phyloP scores from a whole-genome alignment of 2,113 vertebrate genomes.

The Sturnira hondurensis region DNA sequence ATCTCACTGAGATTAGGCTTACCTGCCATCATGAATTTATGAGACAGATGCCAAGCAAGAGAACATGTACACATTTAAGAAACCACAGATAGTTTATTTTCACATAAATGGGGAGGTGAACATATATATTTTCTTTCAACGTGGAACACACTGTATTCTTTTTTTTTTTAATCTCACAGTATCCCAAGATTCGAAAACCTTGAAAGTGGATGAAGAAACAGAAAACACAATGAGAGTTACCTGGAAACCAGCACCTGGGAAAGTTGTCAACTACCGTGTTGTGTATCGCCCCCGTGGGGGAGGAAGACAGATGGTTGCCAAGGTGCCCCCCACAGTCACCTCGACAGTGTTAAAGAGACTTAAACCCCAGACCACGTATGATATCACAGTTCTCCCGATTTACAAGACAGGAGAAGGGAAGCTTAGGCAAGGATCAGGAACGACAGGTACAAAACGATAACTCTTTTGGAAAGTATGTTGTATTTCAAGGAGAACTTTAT shows the following conservation, averaged over 20 bases:
- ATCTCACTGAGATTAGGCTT: background rate
- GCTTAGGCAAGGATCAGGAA: constrained; percentile 95
- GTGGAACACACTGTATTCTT: background rate
- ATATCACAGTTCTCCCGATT: constrained; percentile 89
- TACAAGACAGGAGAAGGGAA: constrained; percentile 94
- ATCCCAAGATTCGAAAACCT: constrained; percentile 80
- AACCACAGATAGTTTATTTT: background rate
- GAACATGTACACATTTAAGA: background rate
- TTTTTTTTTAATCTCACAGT: constrained; percentile 80
- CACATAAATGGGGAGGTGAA: background rate
- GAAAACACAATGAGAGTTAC: constrained; percentile 89
- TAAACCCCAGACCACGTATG: constrained; percentile 87
- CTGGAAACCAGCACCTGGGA: constrained; percentile 90
- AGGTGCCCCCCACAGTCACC: constrained; percentile 82
- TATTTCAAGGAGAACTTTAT: background rate
- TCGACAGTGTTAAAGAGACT: constrained; percentile 88
- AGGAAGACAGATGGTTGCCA: constrained; percentile 85
- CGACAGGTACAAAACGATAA: constrained; percentile 86
- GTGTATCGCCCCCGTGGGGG: constrained; percentile 83
- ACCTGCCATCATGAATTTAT: background rate
- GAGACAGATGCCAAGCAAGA: background rate
- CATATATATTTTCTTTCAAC: background rate
- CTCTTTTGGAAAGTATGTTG: background rate
- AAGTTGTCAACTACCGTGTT: constrained; percentile 88
- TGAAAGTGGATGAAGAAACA: constrained; percentile 90